Conservation (phyloP, 2,113 vertebrate species). For the Podocnemis expansa region DNA sequence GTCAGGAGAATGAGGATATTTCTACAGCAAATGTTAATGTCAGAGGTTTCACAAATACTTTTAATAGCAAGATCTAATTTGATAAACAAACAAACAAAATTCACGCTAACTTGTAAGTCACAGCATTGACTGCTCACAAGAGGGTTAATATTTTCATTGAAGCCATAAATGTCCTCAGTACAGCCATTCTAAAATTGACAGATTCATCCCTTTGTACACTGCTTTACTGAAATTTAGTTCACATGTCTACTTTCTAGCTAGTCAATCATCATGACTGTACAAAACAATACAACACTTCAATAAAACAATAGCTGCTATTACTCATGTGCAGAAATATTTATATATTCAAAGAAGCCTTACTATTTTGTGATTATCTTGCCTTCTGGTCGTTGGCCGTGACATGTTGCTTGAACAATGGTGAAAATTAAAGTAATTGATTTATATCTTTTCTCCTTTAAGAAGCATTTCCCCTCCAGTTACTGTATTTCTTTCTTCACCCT, state of each 20-base stretch:
- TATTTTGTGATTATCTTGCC: slow-evolving; percentile 81
- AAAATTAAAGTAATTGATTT: background rate
- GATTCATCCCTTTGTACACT: background rate
- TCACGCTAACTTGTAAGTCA: background rate
- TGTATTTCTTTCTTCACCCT: background rate
- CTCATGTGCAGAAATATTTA: background rate
- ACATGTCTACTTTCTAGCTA: background rate
- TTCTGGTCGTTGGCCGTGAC: slow-evolving; percentile 75
- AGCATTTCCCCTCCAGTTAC: background rate
- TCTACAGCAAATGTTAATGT: background rate
- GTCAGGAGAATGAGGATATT: background rate
- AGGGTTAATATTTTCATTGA: background rate
- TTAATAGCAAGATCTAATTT: background rate
- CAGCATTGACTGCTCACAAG: background rate
- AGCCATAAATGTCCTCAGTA: background rate
- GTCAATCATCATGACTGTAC: background rate
- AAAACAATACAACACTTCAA: background rate
- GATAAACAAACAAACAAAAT: background rate
- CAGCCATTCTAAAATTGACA: background rate
- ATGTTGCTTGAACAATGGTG: slow-evolving; percentile 46
- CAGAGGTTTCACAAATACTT: background rate
- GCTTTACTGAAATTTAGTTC: background rate
- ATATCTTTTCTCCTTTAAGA: slow-evolving; percentile 11
- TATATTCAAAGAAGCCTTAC: slow-evolving; percentile 73
- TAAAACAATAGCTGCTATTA: background rate